Conservation (phyloP, 64 coral and sea anemone genomes). For the Montipora foliosa region DNA sequence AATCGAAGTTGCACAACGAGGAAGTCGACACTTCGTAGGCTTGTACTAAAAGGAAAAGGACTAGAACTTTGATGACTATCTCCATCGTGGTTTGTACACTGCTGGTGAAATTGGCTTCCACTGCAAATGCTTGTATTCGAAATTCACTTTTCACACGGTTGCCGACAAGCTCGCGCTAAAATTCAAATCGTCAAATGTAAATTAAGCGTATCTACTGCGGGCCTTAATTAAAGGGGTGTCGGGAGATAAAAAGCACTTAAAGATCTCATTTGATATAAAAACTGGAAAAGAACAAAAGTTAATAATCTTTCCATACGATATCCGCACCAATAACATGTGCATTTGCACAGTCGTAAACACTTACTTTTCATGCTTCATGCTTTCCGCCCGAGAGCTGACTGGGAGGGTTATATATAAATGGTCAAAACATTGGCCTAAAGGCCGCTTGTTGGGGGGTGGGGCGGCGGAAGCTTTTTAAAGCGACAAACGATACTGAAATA, state of each 20-base stretch:
- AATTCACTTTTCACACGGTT: slow-evolving; percentile 21
- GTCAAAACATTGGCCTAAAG: too few species aligned
- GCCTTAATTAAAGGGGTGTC: not conserved
- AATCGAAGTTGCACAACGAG: not conserved
- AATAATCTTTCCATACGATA: too few species aligned
- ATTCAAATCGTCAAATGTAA: slow-evolving; percentile 19
- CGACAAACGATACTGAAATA: too few species aligned
- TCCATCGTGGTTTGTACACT: not conserved
- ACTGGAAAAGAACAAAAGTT: too few species aligned
- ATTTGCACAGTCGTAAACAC: too few species aligned
- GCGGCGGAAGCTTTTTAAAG: too few species aligned
- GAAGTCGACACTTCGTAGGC: not conserved
- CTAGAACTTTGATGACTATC: not conserved
- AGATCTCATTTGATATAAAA: too few species aligned
- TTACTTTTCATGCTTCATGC: too few species aligned
- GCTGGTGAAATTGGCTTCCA: not conserved
- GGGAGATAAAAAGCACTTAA: not conserved
- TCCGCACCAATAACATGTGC: too few species aligned
- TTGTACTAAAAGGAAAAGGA: not conserved
- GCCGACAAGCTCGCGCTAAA: slow-evolving; percentile 20
- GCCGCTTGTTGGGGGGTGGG: too few species aligned
- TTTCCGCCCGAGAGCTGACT: too few species aligned
- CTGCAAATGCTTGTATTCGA: not conserved
- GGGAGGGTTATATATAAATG: too few species aligned
- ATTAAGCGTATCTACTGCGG: slow-evolving; percentile 2